Base-by-base conservation (phyloP, 2,113 vertebrate genomes). In the Xyrauchen texanus region DNA sequence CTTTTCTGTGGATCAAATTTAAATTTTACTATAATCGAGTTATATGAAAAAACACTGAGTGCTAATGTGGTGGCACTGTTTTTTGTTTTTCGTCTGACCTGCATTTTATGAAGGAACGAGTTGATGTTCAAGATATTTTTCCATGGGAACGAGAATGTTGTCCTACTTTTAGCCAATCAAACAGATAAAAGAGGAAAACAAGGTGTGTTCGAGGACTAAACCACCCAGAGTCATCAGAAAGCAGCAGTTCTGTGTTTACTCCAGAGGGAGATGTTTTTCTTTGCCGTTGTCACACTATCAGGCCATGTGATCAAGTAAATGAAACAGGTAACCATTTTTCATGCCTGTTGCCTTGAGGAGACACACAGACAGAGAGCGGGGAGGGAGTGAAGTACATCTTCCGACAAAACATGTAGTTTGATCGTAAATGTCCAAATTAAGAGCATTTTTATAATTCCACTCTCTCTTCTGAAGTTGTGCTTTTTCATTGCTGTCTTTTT, bases 261-360 rank as follows among this genome's bases (percentile, higher is more conserved):
- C 63, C 44, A 44, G 60, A 69, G 62, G 21, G 52, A 21, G 75
- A 69, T 34, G 6, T 76, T 75, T 82, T 66, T 44, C 16, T 83
- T 77, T 76, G 65, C 0, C 76, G 76, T 82, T 81, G 79, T 86
- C 79, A 82, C 47, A 80, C 73, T 87, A 42, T 71, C 86, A 84
- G 82, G 71, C 80, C 91, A 91, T 91, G 88, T 86, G 91, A 92
- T 91, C 89, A 88, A 88, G 88, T 91, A 91, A 94, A 89, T 86
- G 82, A 93, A 86, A 88, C 82, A 87, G 87, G 91, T 86, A 87
- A 87, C 81, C 8, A 11, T 60, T 70, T 78, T 60, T 70, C 68
- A 79, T 70, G 77, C 85, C 86, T 76, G 60, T 85, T 84, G 58
- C 88, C 88, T 44, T 0, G 68, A 81, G 86, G 89, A 70, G 76